phyloP scores from a whole-genome alignment of 2,888 invertebrate genomes.

The Erebia epiphron region DNA sequence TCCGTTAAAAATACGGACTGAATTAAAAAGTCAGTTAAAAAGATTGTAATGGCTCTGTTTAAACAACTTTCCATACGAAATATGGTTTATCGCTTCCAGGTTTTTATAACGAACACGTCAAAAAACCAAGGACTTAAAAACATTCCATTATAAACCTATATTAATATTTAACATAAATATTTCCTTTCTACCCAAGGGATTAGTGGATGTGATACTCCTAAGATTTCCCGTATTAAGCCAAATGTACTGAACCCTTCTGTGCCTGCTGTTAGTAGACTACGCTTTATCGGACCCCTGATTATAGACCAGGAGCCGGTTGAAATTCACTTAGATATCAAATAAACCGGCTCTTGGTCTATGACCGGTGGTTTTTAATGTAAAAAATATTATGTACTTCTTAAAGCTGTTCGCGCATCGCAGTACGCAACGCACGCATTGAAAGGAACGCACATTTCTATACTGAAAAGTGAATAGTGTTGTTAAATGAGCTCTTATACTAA shows the following conservation, averaged over 20 bases:
- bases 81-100: too few species aligned
- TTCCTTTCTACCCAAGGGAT: conserved; percentile 57
- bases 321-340: conserved; percentile 16
- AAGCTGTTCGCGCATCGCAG: conserved; percentile 13
- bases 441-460: neutral
- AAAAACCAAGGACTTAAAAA: conserved; percentile 40
- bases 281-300: conserved; percentile 46
- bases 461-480: neutral
- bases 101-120: neutral
- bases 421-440: neutral
- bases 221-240: conserved; percentile 77
- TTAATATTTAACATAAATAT: conserved; percentile 23
- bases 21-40: too few species aligned
- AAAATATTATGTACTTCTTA: conserved; percentile 36
- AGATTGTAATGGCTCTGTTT: too few species aligned
- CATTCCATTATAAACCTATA: conserved; percentile 60
- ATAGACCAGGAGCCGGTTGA: conserved; percentile 23
- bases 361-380: conserved; percentile 30
- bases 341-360: conserved; percentile 32
- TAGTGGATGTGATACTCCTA: conserved; percentile 77
- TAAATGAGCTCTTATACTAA: neutral
- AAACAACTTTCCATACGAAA: too few species aligned
- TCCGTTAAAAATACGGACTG: too few species aligned
- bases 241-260: conserved; percentile 82
- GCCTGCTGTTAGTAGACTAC: conserved; percentile 74